Evolutionary conservation across 2,113 vertebrate genomes (phyloP).

Genomic region (Mohoua ochrocephala): DNA sequence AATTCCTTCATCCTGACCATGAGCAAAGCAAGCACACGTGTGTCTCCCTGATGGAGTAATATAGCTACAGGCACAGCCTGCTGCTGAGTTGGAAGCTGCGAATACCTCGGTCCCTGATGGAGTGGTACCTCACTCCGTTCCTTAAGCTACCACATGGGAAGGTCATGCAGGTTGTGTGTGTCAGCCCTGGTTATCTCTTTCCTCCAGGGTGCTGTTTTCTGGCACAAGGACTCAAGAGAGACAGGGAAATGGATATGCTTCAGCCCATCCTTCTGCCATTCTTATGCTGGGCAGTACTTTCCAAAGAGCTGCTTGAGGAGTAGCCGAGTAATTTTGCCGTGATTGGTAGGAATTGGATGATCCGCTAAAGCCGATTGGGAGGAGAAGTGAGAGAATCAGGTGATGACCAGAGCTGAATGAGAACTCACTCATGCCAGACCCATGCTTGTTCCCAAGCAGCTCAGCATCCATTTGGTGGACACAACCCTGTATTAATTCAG

Average conservation of each 20-base stretch:
- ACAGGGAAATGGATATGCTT: not conserved
- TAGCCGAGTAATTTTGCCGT: not conserved
- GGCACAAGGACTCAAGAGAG: not conserved
- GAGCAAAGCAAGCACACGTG: not conserved
- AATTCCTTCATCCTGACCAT: not conserved
- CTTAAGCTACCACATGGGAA: not conserved
- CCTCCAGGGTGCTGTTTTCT: not conserved
- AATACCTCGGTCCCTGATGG: not conserved
- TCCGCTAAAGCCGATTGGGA: not conserved
- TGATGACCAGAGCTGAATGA: not conserved
- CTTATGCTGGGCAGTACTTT: not conserved
- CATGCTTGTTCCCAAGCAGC: not conserved
- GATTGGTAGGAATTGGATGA: not conserved
- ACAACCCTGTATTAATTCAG: not conserved
- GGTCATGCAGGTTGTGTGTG: not conserved
- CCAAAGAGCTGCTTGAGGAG: not conserved
- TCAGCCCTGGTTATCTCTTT: not conserved
- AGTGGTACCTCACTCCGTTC: not conserved
- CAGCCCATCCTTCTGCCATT: not conserved
- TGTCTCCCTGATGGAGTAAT: not conserved
- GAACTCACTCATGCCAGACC: not conserved
- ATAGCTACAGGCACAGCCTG: not conserved
- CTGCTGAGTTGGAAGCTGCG: not conserved
- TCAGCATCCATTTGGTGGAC: not conserved
- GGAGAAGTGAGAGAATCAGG: not conserved